phyloP scores from a whole-genome alignment of 2,888 invertebrate genomes.

The Zaprionus lineosus region DNA sequence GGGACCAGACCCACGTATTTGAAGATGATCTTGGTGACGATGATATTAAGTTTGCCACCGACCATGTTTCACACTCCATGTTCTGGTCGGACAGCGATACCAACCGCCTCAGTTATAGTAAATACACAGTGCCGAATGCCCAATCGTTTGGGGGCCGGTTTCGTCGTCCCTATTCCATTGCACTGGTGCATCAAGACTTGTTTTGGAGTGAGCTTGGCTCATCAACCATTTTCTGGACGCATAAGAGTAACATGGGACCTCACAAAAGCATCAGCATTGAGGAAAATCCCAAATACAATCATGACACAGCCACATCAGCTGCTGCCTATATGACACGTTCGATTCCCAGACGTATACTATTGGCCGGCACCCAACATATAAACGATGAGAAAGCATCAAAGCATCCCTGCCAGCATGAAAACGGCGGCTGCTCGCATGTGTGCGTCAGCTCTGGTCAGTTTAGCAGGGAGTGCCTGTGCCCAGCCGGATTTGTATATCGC shows the following conservation, averaged over 20 bases:
- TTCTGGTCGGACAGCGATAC: conserved; percentile 88
- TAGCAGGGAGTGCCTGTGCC: conserved; percentile 85
- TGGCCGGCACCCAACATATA: conserved; percentile 61
- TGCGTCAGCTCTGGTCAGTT: conserved; percentile 85
- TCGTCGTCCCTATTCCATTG: conserved; percentile 85
- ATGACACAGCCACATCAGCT: background rate
- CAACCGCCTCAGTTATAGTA: conserved; percentile 87
- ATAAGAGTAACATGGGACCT: conserved; percentile 83
- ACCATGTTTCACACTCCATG: conserved; percentile 85
- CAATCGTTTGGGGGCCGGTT: conserved; percentile 83
- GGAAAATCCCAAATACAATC: conserved; percentile 21
- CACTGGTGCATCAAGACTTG: conserved; percentile 86
- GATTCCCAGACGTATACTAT: conserved; percentile 62
- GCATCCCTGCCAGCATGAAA: conserved; percentile 85
- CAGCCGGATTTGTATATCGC: conserved; percentile 85
- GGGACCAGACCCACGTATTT: conserved; percentile 80
- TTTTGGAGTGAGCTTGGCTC: conserved; percentile 88
- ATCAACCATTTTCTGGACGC: conserved; percentile 85
- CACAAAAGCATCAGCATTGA: conserved; percentile 79
- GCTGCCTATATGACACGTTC: conserved; percentile 24
- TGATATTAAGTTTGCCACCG: conserved; percentile 77
- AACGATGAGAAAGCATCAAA: conserved; percentile 1
- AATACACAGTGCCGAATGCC: conserved; percentile 85
- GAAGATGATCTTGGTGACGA: conserved; percentile 81
- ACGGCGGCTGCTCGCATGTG: conserved; percentile 89